Evolutionary conservation across 1,140 invertebrate species (phyloP), one percentile per base, ranked within the genome.

Genomic region (Pomacea maculata): DNA sequence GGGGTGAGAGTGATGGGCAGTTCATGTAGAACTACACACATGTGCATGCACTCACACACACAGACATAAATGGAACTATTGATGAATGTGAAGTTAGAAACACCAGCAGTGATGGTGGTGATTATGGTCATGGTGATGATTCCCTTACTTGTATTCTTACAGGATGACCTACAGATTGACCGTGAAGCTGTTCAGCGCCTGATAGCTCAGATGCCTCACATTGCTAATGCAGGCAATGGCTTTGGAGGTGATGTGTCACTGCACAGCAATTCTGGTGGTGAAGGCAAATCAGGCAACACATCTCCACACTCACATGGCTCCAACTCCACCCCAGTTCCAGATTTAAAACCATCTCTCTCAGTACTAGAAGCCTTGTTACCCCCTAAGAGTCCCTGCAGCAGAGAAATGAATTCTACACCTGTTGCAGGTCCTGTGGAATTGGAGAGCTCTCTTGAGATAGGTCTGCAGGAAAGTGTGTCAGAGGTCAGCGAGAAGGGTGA

Each of bases 101-200:
- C 11, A 61, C 1, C 57, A 61, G 11, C 57, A 61, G 1, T 61
- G 15, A 1, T 4, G 57, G 11, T 61, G 57, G 8, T 61, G 2
- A 17, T 61, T 11, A 61, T 61, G 57, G 15, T 61, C 57, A 61
- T 61, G 57, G 57, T 45, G 34, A 45, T 45, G 34, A 61, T 52
- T 15, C n/a, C 29, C 54, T 7, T n/a, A 57, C 29, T 21, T 79
- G 70, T 79, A 64, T 68, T 77, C 45, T 74, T 82, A 80, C 54
- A 77, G 78, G 86, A 87, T 74, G 86, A 87, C 45, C 61, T 86
- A 9, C 79, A 84, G 8, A 80, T 87, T 34, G 86, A 87, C 75
- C 77, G 85, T 54, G 86, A 87, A 76, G 80, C 83, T 54, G 83
- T 87, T 52, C 83, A 87, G 78, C 82, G 83, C n/a, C 83, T 84